Evolutionary conservation across 53 echinoderm and acorn worm species (phyloP).

Genomic region (Henricia sp.): DNA sequence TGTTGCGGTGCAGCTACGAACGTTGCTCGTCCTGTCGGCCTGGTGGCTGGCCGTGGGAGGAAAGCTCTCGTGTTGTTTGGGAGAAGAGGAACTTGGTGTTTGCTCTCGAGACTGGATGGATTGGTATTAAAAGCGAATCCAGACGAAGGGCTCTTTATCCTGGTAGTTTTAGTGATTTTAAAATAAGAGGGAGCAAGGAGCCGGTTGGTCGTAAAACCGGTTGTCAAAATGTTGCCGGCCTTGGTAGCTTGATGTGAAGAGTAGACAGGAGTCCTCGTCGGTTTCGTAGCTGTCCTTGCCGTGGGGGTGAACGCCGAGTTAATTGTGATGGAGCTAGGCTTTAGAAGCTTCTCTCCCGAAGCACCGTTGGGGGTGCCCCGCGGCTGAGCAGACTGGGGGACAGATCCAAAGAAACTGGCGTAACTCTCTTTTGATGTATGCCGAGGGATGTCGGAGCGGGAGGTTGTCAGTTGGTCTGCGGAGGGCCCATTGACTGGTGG

Average conservation of each 20-base stretch:
- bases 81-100: background rate
- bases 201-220: background rate
- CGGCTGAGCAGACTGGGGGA: too few species aligned
- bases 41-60: background rate
- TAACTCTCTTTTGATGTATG: too few species aligned
- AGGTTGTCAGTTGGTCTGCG: too few species aligned
- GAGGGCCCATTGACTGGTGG: too few species aligned
- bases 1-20: background rate
- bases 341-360: too few species aligned
- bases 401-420: too few species aligned
- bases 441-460: too few species aligned
- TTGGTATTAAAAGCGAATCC: background rate
- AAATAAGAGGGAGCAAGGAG: conserved; percentile 36
- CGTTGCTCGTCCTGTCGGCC: background rate
- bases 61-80: background rate
- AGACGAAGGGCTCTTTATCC: background rate
- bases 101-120: background rate
- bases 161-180: background rate
- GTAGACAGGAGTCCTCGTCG: too few species aligned
- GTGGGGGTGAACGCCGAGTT: too few species aligned
- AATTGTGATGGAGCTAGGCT: too few species aligned
- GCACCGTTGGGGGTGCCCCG: too few species aligned
- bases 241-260: background rate
- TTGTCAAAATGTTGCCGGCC: background rate
- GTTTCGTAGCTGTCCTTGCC: too few species aligned